Evolutionary conservation across 2,888 invertebrate species (phyloP).

Genomic region (Erpobdella octoculata): DNA sequence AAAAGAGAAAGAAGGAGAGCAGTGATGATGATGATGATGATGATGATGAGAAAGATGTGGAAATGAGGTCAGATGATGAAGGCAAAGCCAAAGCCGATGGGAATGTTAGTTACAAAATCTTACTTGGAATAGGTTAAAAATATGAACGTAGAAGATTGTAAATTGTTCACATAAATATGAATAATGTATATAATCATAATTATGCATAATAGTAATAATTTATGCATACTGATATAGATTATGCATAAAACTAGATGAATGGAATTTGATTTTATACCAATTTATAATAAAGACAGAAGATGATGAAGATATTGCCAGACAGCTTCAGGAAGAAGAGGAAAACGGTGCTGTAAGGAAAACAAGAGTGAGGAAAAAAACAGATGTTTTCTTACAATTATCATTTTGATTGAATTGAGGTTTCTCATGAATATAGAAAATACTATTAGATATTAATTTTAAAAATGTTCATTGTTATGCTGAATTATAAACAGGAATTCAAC

Average conservation of each 20-base stretch:
- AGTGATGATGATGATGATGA: constrained; percentile 43
- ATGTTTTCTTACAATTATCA: neutral
- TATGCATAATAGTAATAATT: too few relatives aligned
- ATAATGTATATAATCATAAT: too few relatives aligned
- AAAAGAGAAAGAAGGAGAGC: constrained; percentile 8
- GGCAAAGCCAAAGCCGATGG: neutral
- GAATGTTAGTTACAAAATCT: neutral
- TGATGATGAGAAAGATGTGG: constrained; percentile 29
- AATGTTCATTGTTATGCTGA: neutral
- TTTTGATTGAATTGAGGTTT: neutral
- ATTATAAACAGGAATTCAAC: too few relatives aligned
- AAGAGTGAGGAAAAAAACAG: neutral
- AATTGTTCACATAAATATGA: too few relatives aligned
- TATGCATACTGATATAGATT: too few relatives aligned
- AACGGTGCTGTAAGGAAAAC: constrained; percentile 28
- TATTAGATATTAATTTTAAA: neutral
- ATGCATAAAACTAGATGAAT: too few relatives aligned
- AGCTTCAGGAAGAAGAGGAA: constrained; percentile 41
- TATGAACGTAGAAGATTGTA: neutral
- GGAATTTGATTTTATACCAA: too few relatives aligned
- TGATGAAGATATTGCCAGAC: constrained; percentile 46
- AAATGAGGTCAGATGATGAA: constrained; percentile 19
- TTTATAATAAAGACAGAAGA: constrained; percentile 31
- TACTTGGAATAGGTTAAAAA: neutral
- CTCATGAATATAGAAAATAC: neutral